These are phyloP conservation scores for Centropus bengalensis DNA, from an alignment of 2,113 vertebrate species.

Conservation along the genomic window DNA sequence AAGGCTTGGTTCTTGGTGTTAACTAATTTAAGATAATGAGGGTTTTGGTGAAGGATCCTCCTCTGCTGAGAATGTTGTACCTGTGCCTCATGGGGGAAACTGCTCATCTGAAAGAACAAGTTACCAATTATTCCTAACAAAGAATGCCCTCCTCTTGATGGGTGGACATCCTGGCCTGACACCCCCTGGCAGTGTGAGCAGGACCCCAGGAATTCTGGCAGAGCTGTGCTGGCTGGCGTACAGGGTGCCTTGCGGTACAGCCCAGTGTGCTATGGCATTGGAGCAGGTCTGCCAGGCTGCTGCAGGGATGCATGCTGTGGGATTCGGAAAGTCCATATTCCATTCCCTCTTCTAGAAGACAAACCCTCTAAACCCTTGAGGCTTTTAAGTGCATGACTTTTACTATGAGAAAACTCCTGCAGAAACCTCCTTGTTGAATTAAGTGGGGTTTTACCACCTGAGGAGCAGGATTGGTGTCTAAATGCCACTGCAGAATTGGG, in stretches of 20 bases:
- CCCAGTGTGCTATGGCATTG: too few species aligned
- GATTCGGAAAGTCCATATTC: not conserved
- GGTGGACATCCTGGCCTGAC: fast-evolving
- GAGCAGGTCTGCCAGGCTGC: too few species aligned
- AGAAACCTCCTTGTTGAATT: not conserved
- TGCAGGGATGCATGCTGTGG: not conserved
- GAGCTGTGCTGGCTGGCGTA: not conserved
- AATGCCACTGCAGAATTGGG: not conserved
- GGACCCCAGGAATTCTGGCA: not conserved
- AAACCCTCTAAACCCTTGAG: not conserved
- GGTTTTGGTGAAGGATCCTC: not conserved
- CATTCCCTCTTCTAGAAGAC: not conserved
- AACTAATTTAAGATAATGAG: fast-evolving
- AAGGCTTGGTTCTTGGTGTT: not conserved
- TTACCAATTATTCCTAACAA: not conserved
- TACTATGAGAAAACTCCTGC: too few species aligned
- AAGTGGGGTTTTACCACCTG: not conserved
- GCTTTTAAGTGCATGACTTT: not conserved
- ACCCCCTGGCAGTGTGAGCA: not conserved
- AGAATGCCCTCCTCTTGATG: not conserved
- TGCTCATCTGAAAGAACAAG: fast-evolving
- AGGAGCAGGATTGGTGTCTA: not conserved
- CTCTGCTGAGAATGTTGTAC: not conserved
- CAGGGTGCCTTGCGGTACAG: fast-evolving
- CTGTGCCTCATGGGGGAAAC: not conserved